Percentiles rank a stretch among this genome's conserved stretches.
Conservation (phyloP, 2,113 vertebrate species). For the Alethe diademata region DNA sequence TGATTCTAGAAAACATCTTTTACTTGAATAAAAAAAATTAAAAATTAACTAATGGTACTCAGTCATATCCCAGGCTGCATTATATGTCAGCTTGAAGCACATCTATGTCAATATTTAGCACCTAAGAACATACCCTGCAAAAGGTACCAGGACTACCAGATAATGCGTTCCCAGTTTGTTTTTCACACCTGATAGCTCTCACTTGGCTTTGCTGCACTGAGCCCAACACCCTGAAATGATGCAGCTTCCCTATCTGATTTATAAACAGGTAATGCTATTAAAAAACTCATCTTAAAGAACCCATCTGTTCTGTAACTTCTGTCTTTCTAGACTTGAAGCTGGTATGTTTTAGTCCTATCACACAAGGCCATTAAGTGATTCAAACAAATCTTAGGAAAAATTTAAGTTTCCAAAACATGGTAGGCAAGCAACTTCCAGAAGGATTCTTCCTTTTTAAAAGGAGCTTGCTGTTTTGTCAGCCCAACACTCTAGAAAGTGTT, state of each 20-base stretch:
- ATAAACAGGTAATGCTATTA: not conserved
- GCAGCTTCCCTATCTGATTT: not conserved
- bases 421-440: not conserved
- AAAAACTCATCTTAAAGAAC: not conserved
- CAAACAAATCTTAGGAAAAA: not conserved
- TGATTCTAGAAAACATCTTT: not conserved
- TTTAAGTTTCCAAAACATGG: not conserved
- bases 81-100: not conserved
- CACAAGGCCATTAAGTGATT: not conserved
- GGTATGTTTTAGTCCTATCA: not conserved
- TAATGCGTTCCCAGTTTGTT: not conserved
- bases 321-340: not conserved
- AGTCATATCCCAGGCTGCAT: not conserved
- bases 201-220: not conserved
- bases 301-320: not conserved
- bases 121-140: not conserved
- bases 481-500: not conserved
- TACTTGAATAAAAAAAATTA: not conserved
- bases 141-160: not conserved
- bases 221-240: not conserved
- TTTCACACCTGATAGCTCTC: not conserved
- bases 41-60: not conserved
- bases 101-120: not conserved
- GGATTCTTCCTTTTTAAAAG: not conserved
- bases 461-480: not conserved